Evolutionary conservation across 2,888 invertebrate species (phyloP).

Genomic region (Phaedon cochleariae): DNA sequence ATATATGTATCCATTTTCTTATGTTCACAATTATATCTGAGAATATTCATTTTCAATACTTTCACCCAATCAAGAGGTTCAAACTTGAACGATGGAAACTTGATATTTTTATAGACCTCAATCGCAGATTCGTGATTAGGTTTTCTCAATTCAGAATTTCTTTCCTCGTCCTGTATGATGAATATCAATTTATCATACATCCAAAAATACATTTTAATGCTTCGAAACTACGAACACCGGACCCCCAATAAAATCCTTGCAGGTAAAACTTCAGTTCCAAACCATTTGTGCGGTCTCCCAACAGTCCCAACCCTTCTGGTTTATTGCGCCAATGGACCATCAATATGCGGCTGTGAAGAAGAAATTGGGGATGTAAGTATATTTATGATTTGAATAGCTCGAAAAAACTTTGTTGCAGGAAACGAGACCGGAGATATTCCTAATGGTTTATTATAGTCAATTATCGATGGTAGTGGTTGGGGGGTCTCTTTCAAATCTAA

Average conservation of each 20-base stretch:
- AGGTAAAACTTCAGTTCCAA: conserved; percentile 1
- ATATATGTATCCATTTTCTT: too few species aligned
- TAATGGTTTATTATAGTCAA: neutral
- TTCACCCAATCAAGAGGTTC: too few species aligned
- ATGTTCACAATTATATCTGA: too few species aligned
- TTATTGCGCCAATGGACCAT: neutral
- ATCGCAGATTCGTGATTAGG: too few species aligned
- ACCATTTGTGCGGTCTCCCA: conserved; percentile 17
- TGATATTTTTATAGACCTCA: too few species aligned
- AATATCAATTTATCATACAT: too few species aligned
- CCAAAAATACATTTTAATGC: too few species aligned
- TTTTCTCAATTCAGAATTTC: too few species aligned
- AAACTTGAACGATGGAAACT: too few species aligned
- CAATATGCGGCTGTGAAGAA: neutral
- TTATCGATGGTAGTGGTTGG: neutral
- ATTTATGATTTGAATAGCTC: neutral
- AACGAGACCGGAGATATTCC: neutral
- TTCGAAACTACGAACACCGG: conserved; percentile 9
- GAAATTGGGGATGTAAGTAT: neutral
- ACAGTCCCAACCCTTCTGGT: conserved; percentile 15
- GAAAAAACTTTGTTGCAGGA: conserved; percentile 14
- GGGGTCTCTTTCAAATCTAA: neutral
- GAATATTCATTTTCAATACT: too few species aligned
- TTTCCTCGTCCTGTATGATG: too few species aligned
- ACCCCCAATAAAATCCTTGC: conserved; percentile 11